These are phyloP conservation scores for Aphidoletes aphidimyza DNA, from an alignment of 2,888 invertebrate species.

Conservation along the genomic window DNA sequence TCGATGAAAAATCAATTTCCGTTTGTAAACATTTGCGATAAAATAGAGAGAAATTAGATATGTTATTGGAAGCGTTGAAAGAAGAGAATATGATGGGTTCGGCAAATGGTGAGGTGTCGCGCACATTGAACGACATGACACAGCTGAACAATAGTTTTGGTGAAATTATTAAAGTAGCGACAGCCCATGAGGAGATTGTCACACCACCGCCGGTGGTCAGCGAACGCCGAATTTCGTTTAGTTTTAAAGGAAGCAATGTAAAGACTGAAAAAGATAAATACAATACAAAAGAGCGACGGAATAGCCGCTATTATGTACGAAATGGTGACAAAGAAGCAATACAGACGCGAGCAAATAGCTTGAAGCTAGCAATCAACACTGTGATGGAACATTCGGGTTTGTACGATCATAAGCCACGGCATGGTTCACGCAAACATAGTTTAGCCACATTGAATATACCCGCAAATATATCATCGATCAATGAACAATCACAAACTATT, in stretches of 20 bases:
- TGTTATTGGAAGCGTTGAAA: constrained; percentile 77
- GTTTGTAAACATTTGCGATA: no score
- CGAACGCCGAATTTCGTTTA: constrained; percentile 22
- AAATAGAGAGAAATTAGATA: constrained; percentile 74
- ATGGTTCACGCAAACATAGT: constrained; percentile 52
- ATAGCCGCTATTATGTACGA: constrained; percentile 64
- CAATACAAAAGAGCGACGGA: constrained; percentile 66
- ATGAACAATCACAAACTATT: constrained; percentile 64
- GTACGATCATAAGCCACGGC: constrained; percentile 45
- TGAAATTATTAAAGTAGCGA: neutral
- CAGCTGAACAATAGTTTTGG: constrained; percentile 59
- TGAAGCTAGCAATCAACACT: constrained; percentile 83
- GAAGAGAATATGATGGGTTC: constrained; percentile 71
- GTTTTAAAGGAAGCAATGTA: constrained; percentile 60
- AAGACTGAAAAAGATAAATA: constrained; percentile 70
- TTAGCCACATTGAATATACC: constrained; percentile 39
- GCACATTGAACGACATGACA: constrained; percentile 63
- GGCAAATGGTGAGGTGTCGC: constrained; percentile 64
- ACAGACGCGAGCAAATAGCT: constrained; percentile 79
- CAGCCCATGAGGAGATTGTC: neutral
- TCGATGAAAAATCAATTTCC: neutral
- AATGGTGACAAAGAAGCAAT: constrained; percentile 71
- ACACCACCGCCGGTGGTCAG: neutral
- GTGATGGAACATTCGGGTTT: constrained; percentile 79
- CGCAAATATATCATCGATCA: constrained; percentile 60